Base-by-base conservation (phyloP, 2,888 invertebrate genomes). In the Xiphydria camelus region DNA sequence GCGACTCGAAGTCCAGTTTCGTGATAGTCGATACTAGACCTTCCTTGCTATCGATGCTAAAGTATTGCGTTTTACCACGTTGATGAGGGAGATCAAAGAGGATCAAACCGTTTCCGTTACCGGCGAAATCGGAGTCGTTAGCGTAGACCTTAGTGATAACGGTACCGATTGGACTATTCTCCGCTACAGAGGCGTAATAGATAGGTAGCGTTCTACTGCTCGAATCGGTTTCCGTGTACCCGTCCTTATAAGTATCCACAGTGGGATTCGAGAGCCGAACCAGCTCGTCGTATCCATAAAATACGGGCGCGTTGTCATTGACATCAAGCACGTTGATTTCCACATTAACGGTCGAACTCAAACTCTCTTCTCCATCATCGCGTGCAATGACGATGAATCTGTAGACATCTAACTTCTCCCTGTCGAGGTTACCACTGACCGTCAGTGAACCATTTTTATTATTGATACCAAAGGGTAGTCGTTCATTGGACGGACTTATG, bases 81-180 rank as follows among this genome's bases (percentile, higher is more conserved):
- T 80, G 80, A 48, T 87, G 84, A 0, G 85, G 83, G 32, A 92
- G 78, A 57, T 88, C 88, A 56, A 88, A 93, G 0, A 92, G 76
- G 2, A 93, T 84, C 31, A 91, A 75, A 0, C 92, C 92, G 64
- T 93, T 93, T n/a, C 92, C 92, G 64, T 92, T 91, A 1, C 89
- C 89, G 31, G 84, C 76, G 57, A 89, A 90, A 70, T 94, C 93
- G 9, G 88, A 85, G 74, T 94, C 93, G 53, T 91, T 91, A 1
- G 93, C 93, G 49, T 82, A 85, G 2, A 93, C 83, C 73, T 84
- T 84, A 0, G 86, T 83, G 0, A 93, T 86, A 32, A 84, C 78
- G 25, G 86, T 85, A 6, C 92, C 91, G 0, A 88, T 80, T 3
- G 86, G 84, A 9, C 84, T 82, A 66, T 89, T 88, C 68, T 92